These are phyloP conservation scores for Anser brachyrhynchus DNA, from an alignment of 2,113 vertebrate genomes.

Conservation along the genomic window DNA sequence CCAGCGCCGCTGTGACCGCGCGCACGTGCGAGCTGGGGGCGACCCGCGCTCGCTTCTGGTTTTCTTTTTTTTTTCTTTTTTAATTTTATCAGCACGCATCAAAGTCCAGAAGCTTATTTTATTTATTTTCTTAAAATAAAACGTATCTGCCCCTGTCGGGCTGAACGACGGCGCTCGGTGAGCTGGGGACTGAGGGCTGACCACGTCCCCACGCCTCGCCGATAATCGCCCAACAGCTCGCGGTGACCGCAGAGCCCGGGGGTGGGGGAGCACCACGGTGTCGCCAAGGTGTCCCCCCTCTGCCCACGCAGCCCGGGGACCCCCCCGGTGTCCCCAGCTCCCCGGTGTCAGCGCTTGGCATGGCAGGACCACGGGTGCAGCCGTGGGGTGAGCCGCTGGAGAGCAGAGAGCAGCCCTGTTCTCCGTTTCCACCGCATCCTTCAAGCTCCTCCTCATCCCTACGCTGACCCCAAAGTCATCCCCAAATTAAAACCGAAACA, in stretches of 20 bases:
- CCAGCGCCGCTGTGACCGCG: neutral
- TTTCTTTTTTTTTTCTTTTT: too few relatives aligned
- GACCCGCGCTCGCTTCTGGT: neutral
- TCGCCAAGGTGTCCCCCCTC: neutral
- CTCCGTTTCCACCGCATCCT: neutral
- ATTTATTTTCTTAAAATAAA: neutral
- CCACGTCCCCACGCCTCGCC: neutral
- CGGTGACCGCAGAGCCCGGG: too few relatives aligned
- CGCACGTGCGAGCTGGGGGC: neutral
- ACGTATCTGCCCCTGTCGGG: neutral
- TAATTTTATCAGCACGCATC: accelerated
- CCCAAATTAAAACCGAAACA: neutral
- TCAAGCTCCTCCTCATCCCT: neutral
- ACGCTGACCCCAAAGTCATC: neutral
- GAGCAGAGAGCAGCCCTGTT: slow-evolving; percentile 26
- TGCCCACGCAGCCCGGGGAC: neutral
- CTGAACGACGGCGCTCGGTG: neutral
- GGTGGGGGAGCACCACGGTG: neutral
- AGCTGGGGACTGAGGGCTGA: neutral
- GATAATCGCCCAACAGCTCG: neutral
- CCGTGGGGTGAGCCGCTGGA: neutral
- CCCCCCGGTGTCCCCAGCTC: neutral
- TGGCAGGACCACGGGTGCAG: neutral
- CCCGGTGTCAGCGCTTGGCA: accelerated
- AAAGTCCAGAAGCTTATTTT: neutral